Conservation (phyloP, 2,113 vertebrate species). For the Narcine bancroftii region DNA sequence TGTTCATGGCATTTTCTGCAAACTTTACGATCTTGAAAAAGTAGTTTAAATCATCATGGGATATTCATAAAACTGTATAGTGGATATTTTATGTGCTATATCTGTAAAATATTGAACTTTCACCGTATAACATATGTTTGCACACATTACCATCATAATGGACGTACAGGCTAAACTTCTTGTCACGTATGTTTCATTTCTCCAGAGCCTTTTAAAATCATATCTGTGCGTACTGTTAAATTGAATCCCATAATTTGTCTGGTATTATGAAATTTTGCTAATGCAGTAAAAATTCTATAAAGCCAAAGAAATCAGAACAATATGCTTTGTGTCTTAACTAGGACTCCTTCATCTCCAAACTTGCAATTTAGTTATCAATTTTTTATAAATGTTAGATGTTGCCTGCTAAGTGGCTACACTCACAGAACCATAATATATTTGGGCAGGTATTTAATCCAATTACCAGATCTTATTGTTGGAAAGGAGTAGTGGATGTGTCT, state of each 20-base stretch:
- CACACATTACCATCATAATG: background rate
- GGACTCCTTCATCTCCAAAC: background rate
- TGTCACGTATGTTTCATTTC: background rate
- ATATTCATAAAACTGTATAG: background rate
- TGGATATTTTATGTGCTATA: background rate
- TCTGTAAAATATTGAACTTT: background rate
- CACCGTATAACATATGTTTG: background rate
- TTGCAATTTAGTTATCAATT: background rate
- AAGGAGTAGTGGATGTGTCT: background rate
- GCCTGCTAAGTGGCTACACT: background rate
- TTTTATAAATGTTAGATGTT: background rate
- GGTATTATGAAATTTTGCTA: background rate
- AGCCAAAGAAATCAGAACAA: background rate
- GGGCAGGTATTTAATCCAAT: background rate
- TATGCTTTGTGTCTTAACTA: background rate
- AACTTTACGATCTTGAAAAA: background rate
- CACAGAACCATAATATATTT: background rate
- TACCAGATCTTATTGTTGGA: background rate
- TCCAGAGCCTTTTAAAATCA: background rate
- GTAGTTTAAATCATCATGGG: background rate
- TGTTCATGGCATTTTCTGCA: background rate
- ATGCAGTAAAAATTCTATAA: background rate
- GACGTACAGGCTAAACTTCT: background rate
- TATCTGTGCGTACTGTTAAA: background rate
- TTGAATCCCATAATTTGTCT: background rate